These are phyloP conservation scores for Hippopotamus amphibius DNA, from an alignment of 2,113 vertebrate species.

Conservation along the genomic window DNA sequence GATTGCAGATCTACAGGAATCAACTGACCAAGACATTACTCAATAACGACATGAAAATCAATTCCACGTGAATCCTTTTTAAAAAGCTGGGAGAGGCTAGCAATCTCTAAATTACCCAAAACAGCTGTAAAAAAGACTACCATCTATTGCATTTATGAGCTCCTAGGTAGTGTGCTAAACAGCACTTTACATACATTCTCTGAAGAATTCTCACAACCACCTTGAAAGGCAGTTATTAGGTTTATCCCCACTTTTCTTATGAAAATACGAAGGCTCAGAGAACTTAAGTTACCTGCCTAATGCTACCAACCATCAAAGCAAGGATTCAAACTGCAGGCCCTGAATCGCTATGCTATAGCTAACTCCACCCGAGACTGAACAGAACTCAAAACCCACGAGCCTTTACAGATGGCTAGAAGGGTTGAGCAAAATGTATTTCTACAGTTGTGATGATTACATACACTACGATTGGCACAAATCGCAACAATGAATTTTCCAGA, in stretches of 20 bases:
- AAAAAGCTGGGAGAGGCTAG: background rate
- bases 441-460: background rate
- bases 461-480: background rate
- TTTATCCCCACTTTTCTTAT: background rate
- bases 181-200: background rate
- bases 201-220: background rate
- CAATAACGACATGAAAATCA: background rate
- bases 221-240: background rate
- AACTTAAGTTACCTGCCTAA: conserved; percentile 12
- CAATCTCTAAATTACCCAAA: background rate
- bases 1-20: background rate
- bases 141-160: background rate
- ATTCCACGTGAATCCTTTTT: background rate
- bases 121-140: background rate
- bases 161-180: background rate
- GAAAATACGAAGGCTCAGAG: conserved; percentile 39
- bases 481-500: background rate
- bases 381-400: background rate
- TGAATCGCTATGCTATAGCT: background rate
- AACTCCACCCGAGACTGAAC: background rate
- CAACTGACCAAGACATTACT: background rate
- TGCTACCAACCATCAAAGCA: background rate
- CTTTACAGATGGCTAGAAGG: background rate
- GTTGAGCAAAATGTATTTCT: background rate
- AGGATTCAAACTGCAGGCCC: background rate